Conservation (phyloP, 2,113 vertebrate species). For the Pseudorhombus dupliciocellatus region DNA sequence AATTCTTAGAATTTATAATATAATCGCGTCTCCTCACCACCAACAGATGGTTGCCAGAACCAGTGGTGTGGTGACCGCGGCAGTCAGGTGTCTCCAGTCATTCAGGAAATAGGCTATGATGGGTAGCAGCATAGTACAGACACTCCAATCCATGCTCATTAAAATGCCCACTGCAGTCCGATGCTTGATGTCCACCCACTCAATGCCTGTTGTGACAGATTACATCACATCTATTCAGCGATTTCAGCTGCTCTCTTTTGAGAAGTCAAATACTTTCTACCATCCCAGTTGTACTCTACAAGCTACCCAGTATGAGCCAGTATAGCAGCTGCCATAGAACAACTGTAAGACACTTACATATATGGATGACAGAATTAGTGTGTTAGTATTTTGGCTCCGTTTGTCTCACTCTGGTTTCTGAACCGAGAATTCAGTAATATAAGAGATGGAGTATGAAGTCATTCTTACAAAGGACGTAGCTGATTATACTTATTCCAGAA, state of each 20-base stretch:
- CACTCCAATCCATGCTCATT: conserved; percentile 70
- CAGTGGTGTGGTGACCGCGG: conserved; percentile 50
- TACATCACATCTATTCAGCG: not conserved
- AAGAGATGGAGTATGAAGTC: not conserved
- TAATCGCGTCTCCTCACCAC: conserved; percentile 71
- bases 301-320: no score
- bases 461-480: conserved; percentile 72
- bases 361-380: no score
- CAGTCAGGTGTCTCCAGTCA: conserved; percentile 71
- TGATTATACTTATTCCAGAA: conserved; percentile 74
- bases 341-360: no score
- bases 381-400: no score
- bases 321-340: no score
- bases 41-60: conserved; percentile 63
- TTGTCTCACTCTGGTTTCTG: no score
- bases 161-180: conserved; percentile 57
- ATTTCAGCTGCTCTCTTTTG: no score
- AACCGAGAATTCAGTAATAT: no score
- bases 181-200: conserved; percentile 77
- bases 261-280: no score
- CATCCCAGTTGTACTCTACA: no score
- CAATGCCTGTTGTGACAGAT: conserved; percentile 55
- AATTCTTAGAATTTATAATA: no score
- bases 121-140: conserved; percentile 46
- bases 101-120: conserved; percentile 68